phyloP scores from a whole-genome alignment of 2,797 vertebrate genomes.

The Pyrrhura leucotis region DNA sequence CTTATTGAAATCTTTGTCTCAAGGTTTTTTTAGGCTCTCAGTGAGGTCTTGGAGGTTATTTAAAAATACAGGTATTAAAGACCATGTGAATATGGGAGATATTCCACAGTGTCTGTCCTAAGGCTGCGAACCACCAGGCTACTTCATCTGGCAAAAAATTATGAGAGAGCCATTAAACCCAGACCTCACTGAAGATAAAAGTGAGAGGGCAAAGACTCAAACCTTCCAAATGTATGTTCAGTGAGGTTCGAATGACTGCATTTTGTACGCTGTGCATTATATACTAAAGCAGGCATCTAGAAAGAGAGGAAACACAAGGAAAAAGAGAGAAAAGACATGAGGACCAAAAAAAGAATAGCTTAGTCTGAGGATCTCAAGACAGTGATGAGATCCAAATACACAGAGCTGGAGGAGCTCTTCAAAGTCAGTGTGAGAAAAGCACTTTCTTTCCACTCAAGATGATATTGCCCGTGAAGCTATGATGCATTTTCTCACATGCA shows the following conservation, averaged over 20 bases:
- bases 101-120: neutral
- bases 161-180: neutral
- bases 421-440: neutral
- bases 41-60: neutral
- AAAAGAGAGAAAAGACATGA: neutral
- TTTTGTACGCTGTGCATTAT: neutral
- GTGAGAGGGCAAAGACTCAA: neutral
- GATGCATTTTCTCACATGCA: neutral
- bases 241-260: neutral
- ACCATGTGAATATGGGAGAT: neutral
- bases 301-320: neutral
- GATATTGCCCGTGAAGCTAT: neutral
- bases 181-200: neutral
- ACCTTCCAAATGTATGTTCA: neutral
- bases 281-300: neutral
- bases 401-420: neutral
- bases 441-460: neutral
- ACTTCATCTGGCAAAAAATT: neutral
- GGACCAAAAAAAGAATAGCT: neutral
- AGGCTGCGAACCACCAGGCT: neutral
- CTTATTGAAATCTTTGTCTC: neutral
- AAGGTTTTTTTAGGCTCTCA: neutral
- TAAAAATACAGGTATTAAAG: neutral
- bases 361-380: neutral
- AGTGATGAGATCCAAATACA: neutral